Evolutionary conservation across 1,140 invertebrate species (phyloP).

Genomic region (Heliothis virescens): DNA sequence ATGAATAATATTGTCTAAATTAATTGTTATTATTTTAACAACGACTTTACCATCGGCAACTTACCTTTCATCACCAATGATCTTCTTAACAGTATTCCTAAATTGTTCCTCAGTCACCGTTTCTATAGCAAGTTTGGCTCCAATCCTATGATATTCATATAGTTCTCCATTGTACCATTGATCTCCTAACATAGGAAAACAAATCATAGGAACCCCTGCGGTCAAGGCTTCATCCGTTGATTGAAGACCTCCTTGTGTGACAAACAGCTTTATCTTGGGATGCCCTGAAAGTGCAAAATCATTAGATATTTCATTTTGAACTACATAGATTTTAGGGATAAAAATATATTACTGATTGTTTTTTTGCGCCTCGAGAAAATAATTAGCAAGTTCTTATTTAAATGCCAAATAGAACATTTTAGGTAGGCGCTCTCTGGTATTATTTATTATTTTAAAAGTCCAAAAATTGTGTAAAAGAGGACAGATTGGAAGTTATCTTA

Average conservation of each 20-base stretch:
- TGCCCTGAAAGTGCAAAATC: conserved; percentile 56
- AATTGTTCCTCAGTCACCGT: conserved; percentile 61
- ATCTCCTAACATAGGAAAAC: conserved; percentile 71
- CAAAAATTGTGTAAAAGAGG: no score
- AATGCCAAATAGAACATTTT: no score
- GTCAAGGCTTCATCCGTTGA: conserved; percentile 87
- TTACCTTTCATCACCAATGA: conserved; percentile 55
- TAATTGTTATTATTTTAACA: no score
- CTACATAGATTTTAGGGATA: no score
- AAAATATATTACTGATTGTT: no score
- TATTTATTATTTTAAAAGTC: no score
- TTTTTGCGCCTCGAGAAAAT: no score
- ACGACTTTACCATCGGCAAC: neutral
- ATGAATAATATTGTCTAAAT: no score
- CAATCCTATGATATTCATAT: conserved; percentile 62
- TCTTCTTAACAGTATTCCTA: conserved; percentile 57
- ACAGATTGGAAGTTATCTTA: no score
- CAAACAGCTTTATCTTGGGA: conserved; percentile 65
- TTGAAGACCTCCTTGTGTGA: conserved; percentile 83
- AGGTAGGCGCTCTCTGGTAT: no score
- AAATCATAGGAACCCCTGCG: conserved; percentile 86
- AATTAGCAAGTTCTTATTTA: no score
- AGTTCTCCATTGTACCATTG: conserved; percentile 70
- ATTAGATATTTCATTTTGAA: neutral
- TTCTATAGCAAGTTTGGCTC: conserved; percentile 57